Evolutionary conservation across 2,113 vertebrate species (phyloP).

Genomic region (Mus pahari): DNA sequence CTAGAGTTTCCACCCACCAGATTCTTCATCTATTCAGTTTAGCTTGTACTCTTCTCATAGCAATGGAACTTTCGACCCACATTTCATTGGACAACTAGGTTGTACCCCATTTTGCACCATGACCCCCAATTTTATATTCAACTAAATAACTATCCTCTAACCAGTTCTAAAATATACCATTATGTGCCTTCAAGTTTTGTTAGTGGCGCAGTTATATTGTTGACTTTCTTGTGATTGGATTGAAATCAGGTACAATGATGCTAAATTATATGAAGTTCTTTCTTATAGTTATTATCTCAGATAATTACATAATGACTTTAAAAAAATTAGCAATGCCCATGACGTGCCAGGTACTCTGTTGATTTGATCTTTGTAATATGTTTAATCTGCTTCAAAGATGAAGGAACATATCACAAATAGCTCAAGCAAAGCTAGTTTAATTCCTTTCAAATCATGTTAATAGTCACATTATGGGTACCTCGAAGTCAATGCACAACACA

Average conservation of each 20-base stretch:
- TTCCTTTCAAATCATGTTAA: neutral
- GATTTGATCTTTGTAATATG: neutral
- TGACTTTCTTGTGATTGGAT: neutral
- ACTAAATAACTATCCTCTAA: neutral
- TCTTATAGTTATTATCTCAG: neutral
- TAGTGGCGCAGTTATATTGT: neutral
- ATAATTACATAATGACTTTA: neutral
- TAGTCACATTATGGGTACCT: neutral
- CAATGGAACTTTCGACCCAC: neutral
- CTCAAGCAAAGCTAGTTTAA: neutral
- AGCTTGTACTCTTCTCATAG: neutral
- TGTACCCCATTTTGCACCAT: neutral
- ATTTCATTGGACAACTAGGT: neutral
- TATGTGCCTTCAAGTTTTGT: neutral
- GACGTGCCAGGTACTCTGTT: neutral
- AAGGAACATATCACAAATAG: neutral
- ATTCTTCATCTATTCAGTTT: neutral
- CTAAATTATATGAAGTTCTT: neutral
- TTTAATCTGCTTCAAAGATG: slow-evolving; percentile 12
- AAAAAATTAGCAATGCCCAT: neutral
- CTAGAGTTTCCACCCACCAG: slow-evolving; percentile 29
- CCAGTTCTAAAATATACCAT: neutral
- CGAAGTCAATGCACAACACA: neutral
- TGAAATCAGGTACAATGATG: neutral
- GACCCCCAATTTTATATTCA: neutral